Base-by-base conservation (phyloP, 2,113 vertebrate genomes). In the Mustelus asterias region DNA sequence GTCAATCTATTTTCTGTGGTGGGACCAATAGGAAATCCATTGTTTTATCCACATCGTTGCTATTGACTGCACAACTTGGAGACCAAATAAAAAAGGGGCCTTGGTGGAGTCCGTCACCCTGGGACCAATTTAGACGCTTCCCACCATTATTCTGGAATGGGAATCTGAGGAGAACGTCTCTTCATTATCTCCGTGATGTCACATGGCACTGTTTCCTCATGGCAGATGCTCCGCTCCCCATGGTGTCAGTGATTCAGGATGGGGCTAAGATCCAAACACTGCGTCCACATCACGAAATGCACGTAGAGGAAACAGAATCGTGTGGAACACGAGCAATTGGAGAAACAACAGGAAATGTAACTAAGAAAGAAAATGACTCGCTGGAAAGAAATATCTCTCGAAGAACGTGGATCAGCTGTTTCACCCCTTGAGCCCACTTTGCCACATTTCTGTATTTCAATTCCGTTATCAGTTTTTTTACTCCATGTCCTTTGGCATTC, bases 311-410 rank as follows among this genome's bases (percentile, higher is more conserved):
- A 90, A 90, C 54, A 33, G 48, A 44, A 29, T 4, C 33, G 26
- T 3, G 8, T 4, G 29, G 86, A 48, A 60, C 14, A 33, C 6
- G 88, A 90, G 29, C 54, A 60, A 11, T 48, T 60, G 29, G 54
- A 33, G 88, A 90, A 90, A 60, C 13, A 33, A 90, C 58, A 90
- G 88, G 88, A 90, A 90, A 60, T 90, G 58, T 60, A 60, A 90
- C 16, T 90, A 90, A 60, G 88, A 60, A 60, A 90, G 54, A 90
- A 33, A 60, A 33, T 33, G 29, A 0, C 54, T 60, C 18, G 58
- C 60, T 90, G n/a, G 29, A n/a, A 60, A 60, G 26, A 90, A 29
- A 90, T 60, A 33, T 14, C 88, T 90, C 3, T 33, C 1, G 11
- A 90, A 24, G 13, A 33, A 58, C 54, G 18, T 24, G 54, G 33